phyloP scores from a whole-genome alignment of 1,140 invertebrate species.

The Ceratina japonica region DNA sequence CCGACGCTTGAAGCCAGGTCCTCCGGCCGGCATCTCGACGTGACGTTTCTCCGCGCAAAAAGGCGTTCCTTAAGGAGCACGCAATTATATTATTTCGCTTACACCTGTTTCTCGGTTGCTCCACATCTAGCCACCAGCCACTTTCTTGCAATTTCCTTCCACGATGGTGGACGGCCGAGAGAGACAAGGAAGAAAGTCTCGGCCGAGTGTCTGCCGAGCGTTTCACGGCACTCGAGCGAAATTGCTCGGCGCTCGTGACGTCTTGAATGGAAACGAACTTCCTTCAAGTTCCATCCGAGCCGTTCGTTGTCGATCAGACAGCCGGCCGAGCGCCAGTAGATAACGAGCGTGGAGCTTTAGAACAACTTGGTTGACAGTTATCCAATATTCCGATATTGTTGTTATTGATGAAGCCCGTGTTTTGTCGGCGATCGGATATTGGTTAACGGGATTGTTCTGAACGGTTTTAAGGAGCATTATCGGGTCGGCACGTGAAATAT shows the following conservation, averaged over 20 bases:
- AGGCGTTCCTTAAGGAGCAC: constrained; percentile 49
- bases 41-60: constrained; percentile 16
- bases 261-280: constrained; percentile 52
- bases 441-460: constrained; percentile 30
- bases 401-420: constrained; percentile 32
- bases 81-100: constrained; percentile 57
- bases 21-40: not conserved
- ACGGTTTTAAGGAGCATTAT: constrained; percentile 4
- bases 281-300: constrained; percentile 43
- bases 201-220: not conserved
- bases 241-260: constrained; percentile 36
- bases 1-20: constrained; percentile 37
- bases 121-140: constrained; percentile 12
- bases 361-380: constrained; percentile 34
- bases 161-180: not conserved
- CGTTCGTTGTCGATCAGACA: constrained; percentile 30
- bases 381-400: constrained; percentile 45
- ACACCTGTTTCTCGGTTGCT: constrained; percentile 14
- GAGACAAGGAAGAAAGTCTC: constrained; percentile 2
- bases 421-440: constrained; percentile 35
- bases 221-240: constrained; percentile 30
- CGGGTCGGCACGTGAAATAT: not conserved
- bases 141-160: constrained; percentile 46
- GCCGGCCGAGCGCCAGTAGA: constrained; percentile 31
- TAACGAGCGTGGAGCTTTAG: not conserved